A percentile compares a stretch with the other conserved stretches of the same genome.
phyloP scores from a whole-genome alignment of 2,888 invertebrate genomes.

The Phalera bucephala region DNA sequence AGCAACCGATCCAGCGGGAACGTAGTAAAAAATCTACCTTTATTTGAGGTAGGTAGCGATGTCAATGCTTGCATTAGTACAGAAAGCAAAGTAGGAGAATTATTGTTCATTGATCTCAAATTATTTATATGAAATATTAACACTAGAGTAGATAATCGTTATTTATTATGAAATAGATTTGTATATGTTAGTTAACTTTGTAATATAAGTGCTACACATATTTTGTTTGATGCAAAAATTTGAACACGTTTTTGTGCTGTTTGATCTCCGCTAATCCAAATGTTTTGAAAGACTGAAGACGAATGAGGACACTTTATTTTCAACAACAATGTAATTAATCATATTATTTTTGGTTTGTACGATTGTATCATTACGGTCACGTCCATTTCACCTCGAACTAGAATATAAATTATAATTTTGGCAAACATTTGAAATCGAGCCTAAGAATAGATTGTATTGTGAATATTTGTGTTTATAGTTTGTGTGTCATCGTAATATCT shows the following conservation, averaged over 20 bases:
- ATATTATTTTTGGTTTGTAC: slow-evolving; percentile 11
- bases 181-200: slow-evolving; percentile 19
- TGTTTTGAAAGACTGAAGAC: slow-evolving; percentile 53
- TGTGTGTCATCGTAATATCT: slow-evolving; percentile 46
- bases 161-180: slow-evolving; percentile 58
- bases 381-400: not conserved
- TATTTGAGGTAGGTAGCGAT: slow-evolving; percentile 15
- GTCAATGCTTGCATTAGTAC: slow-evolving; percentile 26
- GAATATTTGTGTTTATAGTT: slow-evolving; percentile 29
- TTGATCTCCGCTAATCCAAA: slow-evolving; percentile 72
- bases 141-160: slow-evolving; percentile 61
- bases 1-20: slow-evolving; percentile 39
- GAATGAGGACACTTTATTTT: slow-evolving; percentile 24
- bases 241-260: slow-evolving; percentile 37
- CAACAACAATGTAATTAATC: slow-evolving; percentile 6
- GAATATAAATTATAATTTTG: not conserved
- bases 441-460: slow-evolving; percentile 10
- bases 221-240: slow-evolving; percentile 32
- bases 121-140: slow-evolving; percentile 72
- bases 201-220: slow-evolving; percentile 11
- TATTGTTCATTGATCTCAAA: slow-evolving; percentile 78
- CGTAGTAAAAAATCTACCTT: slow-evolving; percentile 33
- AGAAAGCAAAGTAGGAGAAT: slow-evolving; percentile 44
- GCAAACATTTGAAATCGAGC: slow-evolving; percentile 4
- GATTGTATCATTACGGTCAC: no score